A percentile compares a stretch with the other conserved stretches of the same genome.
Evolutionary conservation across 2,888 invertebrate genomes (phyloP).

Genomic region (Leptopilina myrica): DNA sequence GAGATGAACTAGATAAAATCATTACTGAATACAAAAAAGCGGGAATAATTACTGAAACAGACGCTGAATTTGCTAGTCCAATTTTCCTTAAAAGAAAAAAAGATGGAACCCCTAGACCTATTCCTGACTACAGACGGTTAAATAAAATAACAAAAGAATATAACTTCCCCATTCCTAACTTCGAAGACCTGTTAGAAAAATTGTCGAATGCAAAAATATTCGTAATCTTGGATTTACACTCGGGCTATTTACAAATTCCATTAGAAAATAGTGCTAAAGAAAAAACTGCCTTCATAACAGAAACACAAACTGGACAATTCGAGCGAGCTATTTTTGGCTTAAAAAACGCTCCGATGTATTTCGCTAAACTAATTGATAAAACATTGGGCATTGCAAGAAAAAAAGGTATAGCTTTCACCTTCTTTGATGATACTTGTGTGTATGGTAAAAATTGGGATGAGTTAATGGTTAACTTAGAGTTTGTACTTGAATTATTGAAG

Average conservation of each 20-base stretch:
- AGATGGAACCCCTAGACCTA: slow-evolving; percentile 49
- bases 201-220: slow-evolving; percentile 38
- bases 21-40: slow-evolving; percentile 37
- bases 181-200: slow-evolving; percentile 44
- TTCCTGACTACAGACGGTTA: slow-evolving; percentile 53
- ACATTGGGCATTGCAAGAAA: slow-evolving; percentile 22
- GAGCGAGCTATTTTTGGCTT: slow-evolving; percentile 46
- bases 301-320: slow-evolving; percentile 45
- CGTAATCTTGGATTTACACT: slow-evolving; percentile 41
- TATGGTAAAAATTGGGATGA: slow-evolving; percentile 55
- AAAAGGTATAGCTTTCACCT: not conserved
- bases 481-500: slow-evolving; percentile 58
- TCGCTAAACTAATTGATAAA: slow-evolving; percentile 45
- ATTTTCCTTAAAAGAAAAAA: slow-evolving; percentile 34
- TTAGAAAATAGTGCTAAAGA: slow-evolving; percentile 40
- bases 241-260: slow-evolving; percentile 47
- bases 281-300: slow-evolving; percentile 48
- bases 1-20: slow-evolving; percentile 43
- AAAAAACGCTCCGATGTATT: slow-evolving; percentile 44
- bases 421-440: not conserved
- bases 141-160: slow-evolving; percentile 50
- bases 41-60: slow-evolving; percentile 43
- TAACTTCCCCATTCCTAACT: slow-evolving; percentile 53
- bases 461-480: slow-evolving; percentile 55
- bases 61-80: not conserved